phyloP scores from a whole-genome alignment of 2,113 vertebrate genomes.

The Nycticryphes semicollaris region DNA sequence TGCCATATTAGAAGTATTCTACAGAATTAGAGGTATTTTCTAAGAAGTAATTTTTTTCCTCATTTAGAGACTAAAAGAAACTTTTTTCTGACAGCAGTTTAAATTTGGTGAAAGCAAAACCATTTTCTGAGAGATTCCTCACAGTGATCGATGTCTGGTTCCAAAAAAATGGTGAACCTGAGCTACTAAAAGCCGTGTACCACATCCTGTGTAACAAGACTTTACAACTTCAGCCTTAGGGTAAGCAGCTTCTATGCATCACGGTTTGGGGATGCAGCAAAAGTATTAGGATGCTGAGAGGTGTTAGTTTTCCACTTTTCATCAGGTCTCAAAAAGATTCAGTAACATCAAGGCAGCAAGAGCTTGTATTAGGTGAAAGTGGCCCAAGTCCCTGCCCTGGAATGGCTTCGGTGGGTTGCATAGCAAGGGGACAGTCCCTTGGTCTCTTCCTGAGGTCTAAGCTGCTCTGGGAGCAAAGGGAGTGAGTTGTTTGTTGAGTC shows the following conservation, averaged over 20 bases:
- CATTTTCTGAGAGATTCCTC: background rate
- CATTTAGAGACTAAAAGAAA: background rate
- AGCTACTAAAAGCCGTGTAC: background rate
- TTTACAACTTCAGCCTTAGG: background rate
- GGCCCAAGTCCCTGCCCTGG: fast-evolving
- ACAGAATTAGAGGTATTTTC: background rate
- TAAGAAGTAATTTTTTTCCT: background rate
- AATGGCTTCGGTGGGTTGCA: background rate
- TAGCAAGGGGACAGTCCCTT: background rate
- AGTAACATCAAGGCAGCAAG: background rate
- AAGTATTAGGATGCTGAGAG: background rate
- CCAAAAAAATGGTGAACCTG: background rate
- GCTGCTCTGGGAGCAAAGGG: background rate
- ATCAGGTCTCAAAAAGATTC: background rate
- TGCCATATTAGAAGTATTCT: background rate
- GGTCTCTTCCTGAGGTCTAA: background rate
- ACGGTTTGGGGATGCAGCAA: background rate
- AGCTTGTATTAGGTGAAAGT: background rate
- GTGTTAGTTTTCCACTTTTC: background rate
- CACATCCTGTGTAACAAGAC: background rate
- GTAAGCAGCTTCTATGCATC: background rate
- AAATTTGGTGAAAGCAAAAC: background rate
- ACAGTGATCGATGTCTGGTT: background rate
- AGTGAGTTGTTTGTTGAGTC: background rate
- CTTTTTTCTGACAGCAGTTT: background rate